These are phyloP conservation scores for Tachystola acroxantha DNA, from an alignment of 2,888 invertebrate genomes.

Conservation along the genomic window DNA sequence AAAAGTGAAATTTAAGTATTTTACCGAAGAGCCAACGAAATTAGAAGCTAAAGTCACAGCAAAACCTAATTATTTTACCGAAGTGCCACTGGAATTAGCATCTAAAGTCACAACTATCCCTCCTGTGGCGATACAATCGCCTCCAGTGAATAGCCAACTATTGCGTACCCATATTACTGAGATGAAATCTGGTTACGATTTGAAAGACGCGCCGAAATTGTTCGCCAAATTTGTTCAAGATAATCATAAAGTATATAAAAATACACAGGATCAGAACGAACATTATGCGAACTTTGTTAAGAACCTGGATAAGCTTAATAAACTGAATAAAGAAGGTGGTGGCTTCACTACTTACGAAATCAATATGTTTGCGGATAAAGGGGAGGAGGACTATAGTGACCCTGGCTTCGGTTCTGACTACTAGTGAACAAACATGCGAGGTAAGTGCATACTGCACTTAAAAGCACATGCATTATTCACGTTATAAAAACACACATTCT, in stretches of 20 bases:
- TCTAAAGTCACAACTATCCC: no score
- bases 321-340: constrained; percentile 29
- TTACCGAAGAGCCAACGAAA: no score
- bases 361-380: constrained; percentile 47
- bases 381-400: constrained; percentile 15
- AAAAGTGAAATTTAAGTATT: constrained; percentile 3
- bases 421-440: neutral
- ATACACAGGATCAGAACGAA: constrained; percentile 29
- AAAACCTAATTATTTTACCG: no score
- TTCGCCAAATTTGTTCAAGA: constrained; percentile 41
- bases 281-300: constrained; percentile 41
- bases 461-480: neutral
- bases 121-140: no score
- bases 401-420: constrained; percentile 6
- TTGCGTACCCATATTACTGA: neutral
- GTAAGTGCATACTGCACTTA: constrained; percentile 5
- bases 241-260: constrained; percentile 39
- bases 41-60: no score
- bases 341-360: constrained; percentile 32
- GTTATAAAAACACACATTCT: neutral
- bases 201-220: constrained; percentile 39
- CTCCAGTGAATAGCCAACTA: no score
- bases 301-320: constrained; percentile 46
- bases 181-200: constrained; percentile 28
- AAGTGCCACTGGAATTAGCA: no score